Evolutionary conservation across 2,113 vertebrate genomes (phyloP).

Genomic region (Nestor notabilis): DNA sequence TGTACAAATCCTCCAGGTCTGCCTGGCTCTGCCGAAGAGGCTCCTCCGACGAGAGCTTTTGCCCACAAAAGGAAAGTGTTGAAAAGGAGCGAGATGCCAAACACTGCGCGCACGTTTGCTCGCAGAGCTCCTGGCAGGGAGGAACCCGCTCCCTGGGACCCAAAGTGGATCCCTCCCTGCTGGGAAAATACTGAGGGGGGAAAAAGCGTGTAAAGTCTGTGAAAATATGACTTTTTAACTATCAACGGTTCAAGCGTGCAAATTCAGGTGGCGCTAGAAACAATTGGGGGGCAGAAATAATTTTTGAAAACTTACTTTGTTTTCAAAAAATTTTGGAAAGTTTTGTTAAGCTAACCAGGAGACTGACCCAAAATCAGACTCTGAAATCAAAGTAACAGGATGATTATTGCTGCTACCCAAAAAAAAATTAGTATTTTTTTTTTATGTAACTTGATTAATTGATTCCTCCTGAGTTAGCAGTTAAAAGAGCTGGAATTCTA

Average conservation of each 20-base stretch:
- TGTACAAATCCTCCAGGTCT: background rate
- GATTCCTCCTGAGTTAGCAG: background rate
- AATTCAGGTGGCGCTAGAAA: rapidly evolving
- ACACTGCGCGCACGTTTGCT: background rate
- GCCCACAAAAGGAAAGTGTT: constrained; percentile 63
- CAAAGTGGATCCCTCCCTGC: background rate
- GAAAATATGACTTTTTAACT: background rate
- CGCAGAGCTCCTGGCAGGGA: background rate
- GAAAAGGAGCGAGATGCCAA: constrained; percentile 42
- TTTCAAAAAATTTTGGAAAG: no score
- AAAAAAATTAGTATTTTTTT: background rate
- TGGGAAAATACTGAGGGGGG: rapidly evolving
- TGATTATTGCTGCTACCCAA: background rate
- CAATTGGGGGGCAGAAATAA: background rate
- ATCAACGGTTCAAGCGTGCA: background rate
- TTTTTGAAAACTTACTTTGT: background rate
- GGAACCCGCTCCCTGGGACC: background rate
- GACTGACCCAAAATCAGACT: background rate
- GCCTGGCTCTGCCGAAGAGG: background rate
- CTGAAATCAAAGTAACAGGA: background rate
- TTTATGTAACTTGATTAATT: background rate
- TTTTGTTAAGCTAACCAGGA: background rate
- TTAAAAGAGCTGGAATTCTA: background rate
- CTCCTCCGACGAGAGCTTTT: constrained; percentile 30
- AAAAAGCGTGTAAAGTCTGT: background rate